These are phyloP conservation scores for Masticophis lateralis DNA, from an alignment of 2,797 vertebrate genomes.

Conservation along the genomic window DNA sequence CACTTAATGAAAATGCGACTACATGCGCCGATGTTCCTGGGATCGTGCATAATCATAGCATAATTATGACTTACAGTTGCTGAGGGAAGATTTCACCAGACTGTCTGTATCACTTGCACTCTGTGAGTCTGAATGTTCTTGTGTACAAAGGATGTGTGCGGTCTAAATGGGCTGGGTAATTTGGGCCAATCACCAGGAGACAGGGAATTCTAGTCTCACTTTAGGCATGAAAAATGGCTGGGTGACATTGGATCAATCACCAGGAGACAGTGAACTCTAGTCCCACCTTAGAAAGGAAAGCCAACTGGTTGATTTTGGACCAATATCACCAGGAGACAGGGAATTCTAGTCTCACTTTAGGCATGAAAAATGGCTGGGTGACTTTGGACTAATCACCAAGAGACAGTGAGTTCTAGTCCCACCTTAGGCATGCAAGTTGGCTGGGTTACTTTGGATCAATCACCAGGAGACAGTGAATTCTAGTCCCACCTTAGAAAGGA, in stretches of 20 bases:
- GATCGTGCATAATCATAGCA: constrained; percentile 26
- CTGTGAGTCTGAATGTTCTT: not conserved
- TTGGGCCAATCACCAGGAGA: not conserved
- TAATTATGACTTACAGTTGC: not conserved
- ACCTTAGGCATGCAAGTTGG: rapidly evolving
- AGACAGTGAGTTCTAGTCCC: too few species aligned
- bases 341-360: too few species aligned
- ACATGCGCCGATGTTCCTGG: constrained; percentile 47
- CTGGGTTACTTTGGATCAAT: too few species aligned
- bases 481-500: too few species aligned
- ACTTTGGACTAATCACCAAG: not conserved
- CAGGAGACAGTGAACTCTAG: too few species aligned
- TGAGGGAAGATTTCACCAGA: too few species aligned
- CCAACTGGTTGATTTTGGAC: not conserved
- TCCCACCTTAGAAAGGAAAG: too few species aligned
- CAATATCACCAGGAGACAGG: too few species aligned
- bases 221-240: too few species aligned
- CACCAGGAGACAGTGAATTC: too few species aligned
- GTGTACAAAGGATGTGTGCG: not conserved
- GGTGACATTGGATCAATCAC: too few species aligned
- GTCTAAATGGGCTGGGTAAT: not conserved
- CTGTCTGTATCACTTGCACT: not conserved
- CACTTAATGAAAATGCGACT: constrained; percentile 56
- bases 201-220: too few species aligned
- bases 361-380: not conserved